Conservation (phyloP, 2,888 invertebrate genomes). For the Bombylius major region DNA sequence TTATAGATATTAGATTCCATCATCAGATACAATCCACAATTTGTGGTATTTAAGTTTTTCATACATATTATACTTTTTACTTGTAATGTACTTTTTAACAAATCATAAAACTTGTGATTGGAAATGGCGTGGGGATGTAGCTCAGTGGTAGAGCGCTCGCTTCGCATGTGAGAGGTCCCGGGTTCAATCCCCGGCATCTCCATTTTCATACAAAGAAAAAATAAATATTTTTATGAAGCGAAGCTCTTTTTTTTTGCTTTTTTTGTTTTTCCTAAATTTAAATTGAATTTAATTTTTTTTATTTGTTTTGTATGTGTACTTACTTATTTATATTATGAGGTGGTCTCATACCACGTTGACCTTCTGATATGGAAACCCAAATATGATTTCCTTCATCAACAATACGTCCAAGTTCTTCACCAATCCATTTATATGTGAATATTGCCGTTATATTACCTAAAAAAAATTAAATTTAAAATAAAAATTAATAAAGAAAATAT, state of each 20-base stretch:
- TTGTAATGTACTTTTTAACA: not conserved
- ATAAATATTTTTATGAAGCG: not conserved
- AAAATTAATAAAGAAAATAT: no score
- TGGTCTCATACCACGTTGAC: conserved; percentile 44
- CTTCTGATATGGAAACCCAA: conserved; percentile 55
- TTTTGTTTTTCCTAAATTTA: not conserved
- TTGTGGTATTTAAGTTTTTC: not conserved
- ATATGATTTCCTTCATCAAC: conserved; percentile 58
- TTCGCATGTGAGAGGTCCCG: conserved; percentile 30
- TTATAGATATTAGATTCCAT: no score
- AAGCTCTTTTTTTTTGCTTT: not conserved
- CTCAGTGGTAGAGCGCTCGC: conserved; percentile 31
- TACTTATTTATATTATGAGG: conserved; percentile 63
- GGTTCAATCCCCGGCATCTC: conserved; percentile 23
- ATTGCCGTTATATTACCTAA: conserved; percentile 71
- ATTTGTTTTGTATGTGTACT: conserved; percentile 13
- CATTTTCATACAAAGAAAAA: not conserved
- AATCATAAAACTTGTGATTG: not conserved
- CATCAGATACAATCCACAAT: not conserved
- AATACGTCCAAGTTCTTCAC: conserved; percentile 56
- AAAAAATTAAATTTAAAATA: conserved; percentile 3
- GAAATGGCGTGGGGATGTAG: conserved; percentile 21
- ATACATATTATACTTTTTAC: not conserved
- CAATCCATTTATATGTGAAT: conserved; percentile 68
- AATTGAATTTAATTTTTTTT: not conserved